Conservation (phyloP, 2,797 vertebrate species). For the Leontopithecus rosalia region DNA sequence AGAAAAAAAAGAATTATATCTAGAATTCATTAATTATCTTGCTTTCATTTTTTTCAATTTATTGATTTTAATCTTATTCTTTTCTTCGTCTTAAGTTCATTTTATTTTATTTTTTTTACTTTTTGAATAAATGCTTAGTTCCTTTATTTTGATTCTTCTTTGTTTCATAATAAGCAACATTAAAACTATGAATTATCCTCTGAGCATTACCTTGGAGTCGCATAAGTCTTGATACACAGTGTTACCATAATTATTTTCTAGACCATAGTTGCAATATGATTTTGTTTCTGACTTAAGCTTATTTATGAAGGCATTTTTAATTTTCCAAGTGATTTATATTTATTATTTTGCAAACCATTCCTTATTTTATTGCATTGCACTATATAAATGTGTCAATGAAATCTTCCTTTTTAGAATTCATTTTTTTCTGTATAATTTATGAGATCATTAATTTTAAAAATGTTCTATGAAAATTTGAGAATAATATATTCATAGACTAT, state of each 20-base stretch:
- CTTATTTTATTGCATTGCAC: constrained; percentile 13
- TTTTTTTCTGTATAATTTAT: constrained; percentile 34
- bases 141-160: constrained; percentile 22
- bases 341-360: constrained; percentile 55
- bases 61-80: not conserved
- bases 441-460: constrained; percentile 50
- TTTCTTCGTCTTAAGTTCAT: not conserved
- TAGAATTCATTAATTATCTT: not conserved
- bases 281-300: constrained; percentile 60
- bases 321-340: constrained; percentile 62
- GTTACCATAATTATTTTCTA: constrained; percentile 48
- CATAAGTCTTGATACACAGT: not conserved
- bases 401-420: not conserved
- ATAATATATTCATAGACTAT: constrained; percentile 21
- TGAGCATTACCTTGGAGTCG: not conserved
- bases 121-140: not conserved
- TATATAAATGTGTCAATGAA: constrained; percentile 36
- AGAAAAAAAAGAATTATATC: not conserved
- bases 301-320: constrained; percentile 60
- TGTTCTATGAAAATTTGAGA: not conserved
- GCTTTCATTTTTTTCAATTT: not conserved
- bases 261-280: not conserved
- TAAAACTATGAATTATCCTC: constrained; percentile 38
- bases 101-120: not conserved
- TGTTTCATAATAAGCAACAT: constrained; percentile 11